These are phyloP conservation scores for Eupithecia pulchellata DNA, from an alignment of 2,888 invertebrate species.

Conservation along the genomic window DNA sequence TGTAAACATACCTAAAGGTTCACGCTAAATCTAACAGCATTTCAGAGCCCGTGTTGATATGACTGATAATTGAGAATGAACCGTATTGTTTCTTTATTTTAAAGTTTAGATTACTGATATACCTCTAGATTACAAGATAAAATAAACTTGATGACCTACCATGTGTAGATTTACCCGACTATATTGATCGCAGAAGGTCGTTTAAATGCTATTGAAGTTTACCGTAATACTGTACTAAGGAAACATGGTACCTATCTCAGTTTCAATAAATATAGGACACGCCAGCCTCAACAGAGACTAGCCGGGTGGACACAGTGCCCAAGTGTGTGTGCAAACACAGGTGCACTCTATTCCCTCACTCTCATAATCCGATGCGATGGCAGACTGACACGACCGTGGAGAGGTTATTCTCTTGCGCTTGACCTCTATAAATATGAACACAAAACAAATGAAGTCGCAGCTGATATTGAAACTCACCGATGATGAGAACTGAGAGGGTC, in stretches of 20 bases:
- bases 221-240: neutral
- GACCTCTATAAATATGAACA: neutral
- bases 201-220: neutral
- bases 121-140: neutral
- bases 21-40: no score
- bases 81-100: neutral
- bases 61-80: neutral
- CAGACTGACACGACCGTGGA: no score
- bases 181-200: neutral
- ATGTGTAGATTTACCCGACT: no score
- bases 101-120: neutral
- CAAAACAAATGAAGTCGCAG: neutral
- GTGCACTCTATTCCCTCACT: no score
- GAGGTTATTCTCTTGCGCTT: no score
- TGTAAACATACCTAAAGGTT: no score
- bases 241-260: neutral
- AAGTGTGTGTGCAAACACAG: no score
- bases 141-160: neutral
- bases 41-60: neutral
- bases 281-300: no score
- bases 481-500: constrained; percentile 88
- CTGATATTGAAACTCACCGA: constrained; percentile 80
- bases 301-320: no score
- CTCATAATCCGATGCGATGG: no score
- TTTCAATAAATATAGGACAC: no score